Conservation (phyloP, 2,797 vertebrate species). For the Eutrigla gurnardus region DNA sequence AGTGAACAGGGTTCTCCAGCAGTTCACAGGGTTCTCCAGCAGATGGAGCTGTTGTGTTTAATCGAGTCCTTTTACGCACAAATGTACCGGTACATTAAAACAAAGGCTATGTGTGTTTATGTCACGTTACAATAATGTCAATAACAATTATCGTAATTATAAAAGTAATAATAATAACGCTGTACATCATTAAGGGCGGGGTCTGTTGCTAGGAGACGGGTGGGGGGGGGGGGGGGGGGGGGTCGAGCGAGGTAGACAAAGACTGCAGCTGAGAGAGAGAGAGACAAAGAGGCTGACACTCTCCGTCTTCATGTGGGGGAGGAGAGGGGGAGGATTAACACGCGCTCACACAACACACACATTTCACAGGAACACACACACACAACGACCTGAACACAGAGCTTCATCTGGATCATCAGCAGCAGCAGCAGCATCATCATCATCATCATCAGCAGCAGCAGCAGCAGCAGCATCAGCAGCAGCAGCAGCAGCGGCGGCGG, state of each 20-base stretch:
- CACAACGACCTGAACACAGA: slow-evolving; percentile 19
- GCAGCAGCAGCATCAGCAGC: slow-evolving; percentile 12
- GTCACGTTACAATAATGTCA: too few relatives aligned
- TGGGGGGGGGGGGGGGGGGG: too few relatives aligned
- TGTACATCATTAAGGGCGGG: slow-evolving; percentile 48
- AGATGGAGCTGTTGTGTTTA: background rate
- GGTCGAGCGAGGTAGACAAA: too few relatives aligned
- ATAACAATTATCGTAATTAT: too few relatives aligned
- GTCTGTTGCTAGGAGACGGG: slow-evolving; percentile 30
- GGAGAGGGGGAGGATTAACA: slow-evolving; percentile 78
- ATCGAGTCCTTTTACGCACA: too few relatives aligned
- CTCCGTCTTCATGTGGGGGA: slow-evolving; percentile 68
- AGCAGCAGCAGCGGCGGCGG: background rate
- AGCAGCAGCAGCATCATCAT: slow-evolving; percentile 21
- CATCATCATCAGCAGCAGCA: slow-evolving; percentile 41
- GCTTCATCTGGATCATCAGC: slow-evolving; percentile 57
- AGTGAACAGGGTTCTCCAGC: background rate
- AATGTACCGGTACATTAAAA: too few relatives aligned
- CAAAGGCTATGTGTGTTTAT: too few relatives aligned
- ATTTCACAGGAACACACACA: slow-evolving; percentile 20
- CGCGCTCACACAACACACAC: slow-evolving; percentile 43
- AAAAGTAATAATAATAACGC: too few relatives aligned
- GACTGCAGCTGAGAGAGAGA: slow-evolving; percentile 50
- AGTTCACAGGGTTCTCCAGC: background rate
- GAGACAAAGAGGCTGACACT: slow-evolving; percentile 62